Percentiles rank a stretch among this genome's conserved stretches.
Conservation (phyloP, 2,113 vertebrate species). For the Mirza zaza region DNA sequence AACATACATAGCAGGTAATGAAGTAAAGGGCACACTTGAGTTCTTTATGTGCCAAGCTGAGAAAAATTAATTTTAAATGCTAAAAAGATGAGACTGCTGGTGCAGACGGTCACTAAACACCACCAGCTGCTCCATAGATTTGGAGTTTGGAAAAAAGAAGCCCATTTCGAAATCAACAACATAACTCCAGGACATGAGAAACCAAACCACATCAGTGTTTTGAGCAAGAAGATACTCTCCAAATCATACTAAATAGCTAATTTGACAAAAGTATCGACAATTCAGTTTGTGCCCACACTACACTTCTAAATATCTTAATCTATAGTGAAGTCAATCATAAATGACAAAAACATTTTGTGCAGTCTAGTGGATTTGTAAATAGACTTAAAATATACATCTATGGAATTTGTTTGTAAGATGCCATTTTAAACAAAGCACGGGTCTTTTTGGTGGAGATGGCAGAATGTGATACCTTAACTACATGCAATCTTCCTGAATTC, state of each 20-base stretch:
- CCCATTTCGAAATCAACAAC: constrained; percentile 59
- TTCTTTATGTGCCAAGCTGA: constrained; percentile 78
- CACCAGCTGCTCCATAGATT: constrained; percentile 78
- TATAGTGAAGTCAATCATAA: background rate
- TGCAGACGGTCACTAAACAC: constrained; percentile 77
- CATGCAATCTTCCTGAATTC: background rate
- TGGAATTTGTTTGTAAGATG: background rate
- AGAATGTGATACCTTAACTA: background rate
- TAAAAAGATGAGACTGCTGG: constrained; percentile 77
- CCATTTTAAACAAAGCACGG: background rate
- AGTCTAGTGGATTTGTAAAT: background rate
- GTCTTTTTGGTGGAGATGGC: background rate
- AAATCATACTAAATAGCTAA: background rate
- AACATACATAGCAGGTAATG: constrained; percentile 82
- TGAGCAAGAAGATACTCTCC: background rate
- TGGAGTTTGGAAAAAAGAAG: constrained; percentile 70
- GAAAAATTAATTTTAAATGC: constrained; percentile 84
- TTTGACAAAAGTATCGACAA: constrained; percentile 20
- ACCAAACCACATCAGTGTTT: background rate
- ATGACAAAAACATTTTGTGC: background rate
- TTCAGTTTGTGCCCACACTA: background rate
- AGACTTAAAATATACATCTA: background rate
- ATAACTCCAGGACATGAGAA: constrained; percentile 19
- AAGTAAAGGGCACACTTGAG: constrained; percentile 73
- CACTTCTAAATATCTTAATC: background rate